phyloP scores from a whole-genome alignment of 2,888 invertebrate species.

The Philaethria dido region DNA sequence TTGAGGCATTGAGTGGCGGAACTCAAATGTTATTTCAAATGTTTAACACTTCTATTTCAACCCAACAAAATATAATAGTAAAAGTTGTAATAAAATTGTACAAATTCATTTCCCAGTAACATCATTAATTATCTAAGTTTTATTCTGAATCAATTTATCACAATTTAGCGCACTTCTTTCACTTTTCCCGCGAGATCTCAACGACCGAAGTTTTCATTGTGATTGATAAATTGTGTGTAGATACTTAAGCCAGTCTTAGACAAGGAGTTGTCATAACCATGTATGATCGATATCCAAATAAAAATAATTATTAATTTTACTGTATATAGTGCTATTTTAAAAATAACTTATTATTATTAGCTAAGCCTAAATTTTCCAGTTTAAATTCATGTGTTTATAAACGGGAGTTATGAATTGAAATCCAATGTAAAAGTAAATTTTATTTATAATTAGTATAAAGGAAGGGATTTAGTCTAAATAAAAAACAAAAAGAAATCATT shows the following conservation, averaged over 20 bases:
- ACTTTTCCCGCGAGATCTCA: conserved; percentile 42
- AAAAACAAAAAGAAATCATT: conserved; percentile 2
- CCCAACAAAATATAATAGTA: background rate
- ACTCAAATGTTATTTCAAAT: no score
- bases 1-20: no score
- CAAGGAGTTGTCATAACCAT: conserved; percentile 27
- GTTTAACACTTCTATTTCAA: background rate
- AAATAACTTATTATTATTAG: no score
- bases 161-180: conserved; percentile 31
- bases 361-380: no score
- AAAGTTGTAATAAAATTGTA: background rate
- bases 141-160: conserved; percentile 29
- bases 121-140: conserved; percentile 12
- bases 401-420: no score
- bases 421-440: no score
- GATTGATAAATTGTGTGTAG: conserved; percentile 62
- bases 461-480: background rate
- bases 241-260: conserved; percentile 22
- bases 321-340: no score
- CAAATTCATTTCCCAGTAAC: background rate
- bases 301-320: background rate
- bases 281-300: conserved; percentile 23
- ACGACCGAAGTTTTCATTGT: conserved; percentile 55
- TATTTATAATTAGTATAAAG: no score
- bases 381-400: no score